Base-by-base conservation (phyloP, 2,797 vertebrate species). In the Urophycis tenuis region DNA sequence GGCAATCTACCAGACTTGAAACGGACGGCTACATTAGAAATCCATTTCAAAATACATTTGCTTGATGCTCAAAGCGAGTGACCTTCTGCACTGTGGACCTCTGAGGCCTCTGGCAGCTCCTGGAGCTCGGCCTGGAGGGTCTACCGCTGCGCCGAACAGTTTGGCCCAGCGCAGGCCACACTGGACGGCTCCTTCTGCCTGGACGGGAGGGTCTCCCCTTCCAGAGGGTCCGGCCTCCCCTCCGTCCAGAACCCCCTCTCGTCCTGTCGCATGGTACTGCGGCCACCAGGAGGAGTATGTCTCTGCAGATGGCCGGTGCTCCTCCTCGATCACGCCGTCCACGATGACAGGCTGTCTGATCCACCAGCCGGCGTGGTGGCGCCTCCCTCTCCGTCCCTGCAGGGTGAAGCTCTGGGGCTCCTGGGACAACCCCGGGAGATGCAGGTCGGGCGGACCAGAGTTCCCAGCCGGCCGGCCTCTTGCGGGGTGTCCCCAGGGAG, bases 81-180 rank as follows among this genome's bases (percentile, higher is more conserved):
- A 86, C 87, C 69, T 82, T 78, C 53, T 72, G 41, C 33, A 74
- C 33, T 75, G 81, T 25, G 32, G 9, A 79, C 85, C 82, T 25
- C 3, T 77, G 60, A 75, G 81, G 83, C 75, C 85, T 64, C 82
- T 93, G 78, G 90, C 77, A 72, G 91, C 88, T 2, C 84, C 89
- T 14, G 91, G 91, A 36, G 80, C 79, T 83, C 89, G 92, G 78
- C 89, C 87, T 74, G 94, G 79, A 12, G 77, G 6, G 74, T 83
- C 80, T 17, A 81, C 81, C 22, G 73, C 75, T 33, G 91, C 95
- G 76, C 97, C 97, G 77, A 99, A 99, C 79, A 98, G 93, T 81
- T 94, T 93, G 64, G 96, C 96, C 96, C 96, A 98, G 79, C 95
- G 95, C 82, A 95, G 91, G 80, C 91, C 82, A 0, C 79, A 89